phyloP scores from a whole-genome alignment of 1,140 invertebrate species.

The Lanistes nyassanus region DNA sequence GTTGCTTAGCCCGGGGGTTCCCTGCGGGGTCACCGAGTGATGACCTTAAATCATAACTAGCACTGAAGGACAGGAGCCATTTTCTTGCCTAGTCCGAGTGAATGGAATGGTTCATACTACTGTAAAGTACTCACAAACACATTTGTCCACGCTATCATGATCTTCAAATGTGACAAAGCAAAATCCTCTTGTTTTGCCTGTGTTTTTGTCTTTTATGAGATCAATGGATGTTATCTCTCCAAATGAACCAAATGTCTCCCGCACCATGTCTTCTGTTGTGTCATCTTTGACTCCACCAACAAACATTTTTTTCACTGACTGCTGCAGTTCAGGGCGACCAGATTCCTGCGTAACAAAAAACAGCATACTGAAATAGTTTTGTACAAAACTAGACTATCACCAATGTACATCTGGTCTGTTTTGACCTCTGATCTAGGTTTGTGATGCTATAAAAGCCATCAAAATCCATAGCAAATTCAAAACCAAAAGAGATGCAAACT shows the following conservation, averaged over 20 bases:
- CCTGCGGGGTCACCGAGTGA: too few species aligned
- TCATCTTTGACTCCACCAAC: constrained; percentile 73
- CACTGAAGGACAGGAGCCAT: too few species aligned
- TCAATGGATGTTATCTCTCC: constrained; percentile 34
- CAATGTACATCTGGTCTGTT: too few species aligned
- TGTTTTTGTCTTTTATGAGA: constrained; percentile 36
- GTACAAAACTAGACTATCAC: too few species aligned
- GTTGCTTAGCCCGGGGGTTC: too few species aligned
- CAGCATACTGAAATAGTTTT: not conserved
- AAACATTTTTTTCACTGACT: constrained; percentile 83
- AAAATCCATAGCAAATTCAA: too few species aligned
- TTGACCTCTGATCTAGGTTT: too few species aligned
- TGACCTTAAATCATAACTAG: too few species aligned
- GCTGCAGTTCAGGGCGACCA: constrained; percentile 68
- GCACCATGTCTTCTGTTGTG: constrained; percentile 39
- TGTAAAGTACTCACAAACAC: constrained; percentile 40
- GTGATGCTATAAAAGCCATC: too few species aligned
- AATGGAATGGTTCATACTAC: too few species aligned
- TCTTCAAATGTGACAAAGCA: constrained; percentile 61
- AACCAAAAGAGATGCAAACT: too few species aligned
- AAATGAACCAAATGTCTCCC: constrained; percentile 39
- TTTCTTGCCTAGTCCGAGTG: not conserved
- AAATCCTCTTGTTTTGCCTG: constrained; percentile 54
- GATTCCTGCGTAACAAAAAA: constrained; percentile 3
- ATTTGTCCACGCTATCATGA: constrained; percentile 61